Evolutionary conservation across 1,140 invertebrate species (phyloP), one percentile per base, ranked within the genome.

Genomic region (Belonocnema kinseyi): DNA sequence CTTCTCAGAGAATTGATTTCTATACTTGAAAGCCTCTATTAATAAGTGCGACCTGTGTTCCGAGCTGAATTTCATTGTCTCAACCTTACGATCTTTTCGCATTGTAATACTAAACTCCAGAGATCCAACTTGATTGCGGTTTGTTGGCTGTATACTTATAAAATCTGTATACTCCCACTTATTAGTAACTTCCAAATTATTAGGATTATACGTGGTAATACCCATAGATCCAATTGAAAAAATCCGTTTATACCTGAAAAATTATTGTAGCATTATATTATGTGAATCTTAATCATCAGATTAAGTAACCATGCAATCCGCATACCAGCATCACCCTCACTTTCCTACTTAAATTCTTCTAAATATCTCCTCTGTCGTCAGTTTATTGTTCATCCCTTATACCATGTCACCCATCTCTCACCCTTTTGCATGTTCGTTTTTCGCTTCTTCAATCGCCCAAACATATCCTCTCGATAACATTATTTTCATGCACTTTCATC

Each of bases 131-230:
- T 93, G 91, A 89, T 93, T 93, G 84, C 91, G 79, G 93, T 90
- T 87, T 74, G 84, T 91, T 19, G 96, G 95, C 21, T 94, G 93
- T 33, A 97, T 93, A 72, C 93, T 95, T 77, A 97, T 93, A 77
- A 98, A 94, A 91, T 98, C 97, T 58, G 93, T 93, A 88, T 97
- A 98, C 40, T 94, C 91, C 97, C 97, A 98, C 91, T 97, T 96
- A 92, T 99, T 99, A 54, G 99, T 99, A n/a, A 97, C 93, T 90
- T 99, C 98, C 86, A 99, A 93, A 80, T 94, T 96, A 81, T 94
- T 95, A 3, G 98, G 98, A 91, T 99, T 99, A 90, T 99, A 99
- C 16, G 99, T 99, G 54, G 98, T 98, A 78, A 99, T 97, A 50
- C 98, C 98, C 90, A 95, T 93, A 50, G 97, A 97, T 53, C 98